Evolutionary conservation across 2,888 invertebrate genomes (phyloP), one percentile per base, ranked within the genome.

Genomic region (Hemicrepidius hirtus): DNA sequence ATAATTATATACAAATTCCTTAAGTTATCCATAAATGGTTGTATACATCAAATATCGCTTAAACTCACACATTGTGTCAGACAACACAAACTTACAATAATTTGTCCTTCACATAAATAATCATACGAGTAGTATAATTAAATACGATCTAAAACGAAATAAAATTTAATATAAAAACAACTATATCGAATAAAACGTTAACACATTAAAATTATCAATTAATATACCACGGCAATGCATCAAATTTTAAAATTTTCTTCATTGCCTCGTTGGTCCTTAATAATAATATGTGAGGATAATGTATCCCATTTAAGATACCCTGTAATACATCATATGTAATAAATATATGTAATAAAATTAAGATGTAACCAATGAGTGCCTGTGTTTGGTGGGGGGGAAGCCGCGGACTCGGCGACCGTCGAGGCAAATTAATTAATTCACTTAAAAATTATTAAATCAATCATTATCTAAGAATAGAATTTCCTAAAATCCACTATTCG

Each of bases 341-440:
- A 74, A 74, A 73, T 73, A 73, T 73, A 73, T 73, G 78, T 79
- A 80, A 80, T 78, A 79, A 86, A 86, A 85, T 84, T 83, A 86
- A 86, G 83, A 85, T 84, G 84, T 85, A 86, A 86, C 84, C 84
- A 85, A 86, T 85, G 78, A 86, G 86, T 86, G 86, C 85, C 85
- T 85, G 85, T 86, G 86, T 86, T 86, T 85, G 85, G 85, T 86
- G 86, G 85, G 85, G 85, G 84, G 83, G 81, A 74, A 84, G 85
- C 85, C 85, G 83, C 82, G 85, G 85, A 85, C 85, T 78, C 83
- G 83, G 85, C 87, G 88, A 89, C 88, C 89, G 87, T 87, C 89
- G 89, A 88, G 88, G 88, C 87, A 88, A 88, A 88, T 5, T 32
- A 24, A 28, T 10, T 4, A 18, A 40, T 13, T 40, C 3, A 40